These are phyloP conservation scores for Girardinus metallicus DNA, from an alignment of 2,797 vertebrate species.

Conservation along the genomic window DNA sequence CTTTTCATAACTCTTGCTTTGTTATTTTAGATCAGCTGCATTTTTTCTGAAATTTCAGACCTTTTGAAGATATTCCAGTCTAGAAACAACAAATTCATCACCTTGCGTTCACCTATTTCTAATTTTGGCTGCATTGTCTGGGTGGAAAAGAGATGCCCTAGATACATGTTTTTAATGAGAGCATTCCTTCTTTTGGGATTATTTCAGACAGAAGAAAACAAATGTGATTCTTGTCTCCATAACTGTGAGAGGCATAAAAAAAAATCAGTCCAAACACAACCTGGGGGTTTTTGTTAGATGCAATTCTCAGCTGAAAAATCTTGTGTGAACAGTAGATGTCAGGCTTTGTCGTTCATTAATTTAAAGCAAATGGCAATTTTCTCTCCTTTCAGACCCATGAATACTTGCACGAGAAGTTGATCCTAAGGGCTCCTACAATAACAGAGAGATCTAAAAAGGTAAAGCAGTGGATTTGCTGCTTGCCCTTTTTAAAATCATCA, in stretches of 20 bases:
- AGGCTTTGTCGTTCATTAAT: slow-evolving; percentile 2
- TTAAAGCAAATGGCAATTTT: not conserved
- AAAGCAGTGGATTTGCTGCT: not conserved
- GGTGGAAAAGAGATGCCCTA: not conserved
- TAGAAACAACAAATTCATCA: not conserved
- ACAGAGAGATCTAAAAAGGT: slow-evolving; percentile 92
- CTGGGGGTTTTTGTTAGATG: slow-evolving; percentile 25
- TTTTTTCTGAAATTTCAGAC: not conserved
- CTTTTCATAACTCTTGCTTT: not conserved
- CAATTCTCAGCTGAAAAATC: slow-evolving; percentile 24
- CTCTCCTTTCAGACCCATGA: slow-evolving; percentile 87
- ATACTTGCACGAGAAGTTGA: slow-evolving; percentile 93
- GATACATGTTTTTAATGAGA: not conserved
- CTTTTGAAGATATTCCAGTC: not conserved
- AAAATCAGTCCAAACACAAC: slow-evolving; percentile 19
- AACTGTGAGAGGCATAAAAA: slow-evolving; percentile 20
- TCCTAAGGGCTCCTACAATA: slow-evolving; percentile 95
- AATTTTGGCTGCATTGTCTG: not conserved
- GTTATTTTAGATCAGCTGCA: not conserved
- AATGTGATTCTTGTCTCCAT: not conserved
- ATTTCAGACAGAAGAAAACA: not conserved
- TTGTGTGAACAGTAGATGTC: slow-evolving; percentile 58
- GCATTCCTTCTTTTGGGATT: not conserved
- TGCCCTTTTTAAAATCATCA: not conserved
- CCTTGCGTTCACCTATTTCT: not conserved